Conservation (phyloP, 2,113 vertebrate species). For the Dicrurus megarhynchus region DNA sequence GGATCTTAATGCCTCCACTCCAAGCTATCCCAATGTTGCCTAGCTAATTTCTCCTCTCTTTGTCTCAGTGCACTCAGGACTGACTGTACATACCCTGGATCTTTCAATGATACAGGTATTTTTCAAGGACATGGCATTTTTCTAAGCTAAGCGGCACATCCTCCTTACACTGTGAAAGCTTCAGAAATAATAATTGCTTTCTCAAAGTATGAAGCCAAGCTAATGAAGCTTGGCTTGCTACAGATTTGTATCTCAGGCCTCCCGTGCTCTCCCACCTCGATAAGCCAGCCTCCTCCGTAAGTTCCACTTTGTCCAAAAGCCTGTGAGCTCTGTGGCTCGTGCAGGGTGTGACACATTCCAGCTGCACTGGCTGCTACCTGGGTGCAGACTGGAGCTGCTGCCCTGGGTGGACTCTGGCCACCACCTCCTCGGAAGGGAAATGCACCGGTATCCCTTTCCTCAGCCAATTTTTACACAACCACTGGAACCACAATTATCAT, state of each 20-base stretch:
- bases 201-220: neutral
- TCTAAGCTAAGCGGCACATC: neutral
- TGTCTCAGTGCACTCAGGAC: neutral
- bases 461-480: neutral
- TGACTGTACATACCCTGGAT: neutral
- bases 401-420: neutral
- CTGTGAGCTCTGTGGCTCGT: neutral
- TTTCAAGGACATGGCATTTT: neutral
- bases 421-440: neutral
- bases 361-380: neutral
- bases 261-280: neutral
- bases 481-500: neutral
- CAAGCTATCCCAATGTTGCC: neutral
- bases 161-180: neutral
- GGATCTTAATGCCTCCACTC: neutral
- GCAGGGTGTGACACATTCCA: neutral
- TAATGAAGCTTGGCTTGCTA: slow-evolving; percentile 16
- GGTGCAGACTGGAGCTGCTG: neutral
- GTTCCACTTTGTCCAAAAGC: neutral
- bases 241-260: neutral
- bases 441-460: neutral
- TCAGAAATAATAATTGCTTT: neutral
- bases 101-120: neutral
- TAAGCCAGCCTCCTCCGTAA: neutral
- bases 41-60: neutral